phyloP scores from a whole-genome alignment of 2,113 vertebrate genomes.

The Chitala chitala region DNA sequence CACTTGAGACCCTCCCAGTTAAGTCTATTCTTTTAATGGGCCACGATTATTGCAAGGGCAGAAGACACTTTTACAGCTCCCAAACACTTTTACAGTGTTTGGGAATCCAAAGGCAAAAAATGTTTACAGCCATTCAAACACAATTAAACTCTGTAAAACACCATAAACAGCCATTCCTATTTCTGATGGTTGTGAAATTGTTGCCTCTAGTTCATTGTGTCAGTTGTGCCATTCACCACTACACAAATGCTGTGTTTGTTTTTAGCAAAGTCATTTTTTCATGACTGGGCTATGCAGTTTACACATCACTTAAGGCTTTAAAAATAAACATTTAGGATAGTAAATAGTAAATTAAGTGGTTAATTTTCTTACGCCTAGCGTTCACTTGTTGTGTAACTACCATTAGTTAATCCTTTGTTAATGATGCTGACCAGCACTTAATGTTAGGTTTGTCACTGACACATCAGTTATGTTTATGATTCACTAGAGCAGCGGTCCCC shows the following conservation, averaged over 20 bases:
- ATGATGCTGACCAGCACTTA: no score
- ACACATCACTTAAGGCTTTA: slow-evolving; percentile 7
- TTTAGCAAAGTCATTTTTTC: no score
- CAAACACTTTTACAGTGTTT: slow-evolving; percentile 4
- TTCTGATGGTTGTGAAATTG: background rate
- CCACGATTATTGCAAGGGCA: background rate
- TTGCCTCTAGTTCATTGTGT: background rate
- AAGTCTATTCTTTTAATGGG: background rate
- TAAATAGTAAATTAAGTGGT: background rate
- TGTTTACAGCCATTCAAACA: background rate
- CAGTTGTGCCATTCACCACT: background rate
- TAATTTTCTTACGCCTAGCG: background rate
- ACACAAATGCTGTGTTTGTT: no score
- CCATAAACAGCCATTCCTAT: slow-evolving; percentile 1
- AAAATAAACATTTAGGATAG: slow-evolving; percentile 3
- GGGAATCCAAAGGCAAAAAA: slow-evolving; percentile 16
- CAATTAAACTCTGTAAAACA: no score
- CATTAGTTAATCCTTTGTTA: no score
- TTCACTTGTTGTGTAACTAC: background rate
- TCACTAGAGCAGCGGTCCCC: no score
- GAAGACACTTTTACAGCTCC: background rate
- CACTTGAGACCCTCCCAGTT: no score
- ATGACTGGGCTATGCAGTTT: background rate
- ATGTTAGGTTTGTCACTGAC: background rate
- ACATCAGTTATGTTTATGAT: background rate